These are phyloP conservation scores for Phainopepla nitens DNA, from an alignment of 2,113 vertebrate species.

Conservation along the genomic window DNA sequence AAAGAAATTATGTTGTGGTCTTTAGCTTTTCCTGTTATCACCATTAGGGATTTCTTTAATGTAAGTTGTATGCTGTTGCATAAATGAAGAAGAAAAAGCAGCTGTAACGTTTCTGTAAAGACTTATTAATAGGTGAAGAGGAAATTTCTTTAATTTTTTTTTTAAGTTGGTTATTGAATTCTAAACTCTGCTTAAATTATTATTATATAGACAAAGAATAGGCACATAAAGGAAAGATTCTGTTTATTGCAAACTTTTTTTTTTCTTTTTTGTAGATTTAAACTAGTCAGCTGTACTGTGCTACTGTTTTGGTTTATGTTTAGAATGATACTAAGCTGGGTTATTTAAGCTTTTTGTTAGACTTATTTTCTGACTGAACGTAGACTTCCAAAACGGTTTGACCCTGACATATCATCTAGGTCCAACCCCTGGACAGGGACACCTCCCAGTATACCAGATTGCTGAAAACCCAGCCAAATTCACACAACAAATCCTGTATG, in stretches of 20 bases:
- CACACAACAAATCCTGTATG: neutral
- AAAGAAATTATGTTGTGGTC: neutral
- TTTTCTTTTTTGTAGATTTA: neutral
- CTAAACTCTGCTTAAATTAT: neutral
- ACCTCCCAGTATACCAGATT: neutral
- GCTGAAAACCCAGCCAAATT: neutral
- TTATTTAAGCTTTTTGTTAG: neutral
- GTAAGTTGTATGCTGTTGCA: neutral
- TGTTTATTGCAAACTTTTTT: neutral
- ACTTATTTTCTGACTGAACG: neutral
- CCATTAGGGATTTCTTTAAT: neutral
- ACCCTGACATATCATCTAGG: neutral
- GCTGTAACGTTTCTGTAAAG: neutral
- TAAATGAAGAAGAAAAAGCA: neutral
- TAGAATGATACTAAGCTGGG: neutral
- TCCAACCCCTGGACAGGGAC: neutral
- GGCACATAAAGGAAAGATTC: neutral
- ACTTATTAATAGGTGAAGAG: neutral
- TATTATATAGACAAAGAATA: neutral
- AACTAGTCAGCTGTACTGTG: neutral
- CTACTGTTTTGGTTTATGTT: neutral
- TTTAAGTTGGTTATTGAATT: neutral
- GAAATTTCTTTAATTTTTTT: neutral
- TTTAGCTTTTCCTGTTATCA: neutral
- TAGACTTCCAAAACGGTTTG: neutral